These are phyloP conservation scores for Ceratoteleas bidentatus DNA, from an alignment of 1,140 invertebrate species.

Conservation along the genomic window DNA sequence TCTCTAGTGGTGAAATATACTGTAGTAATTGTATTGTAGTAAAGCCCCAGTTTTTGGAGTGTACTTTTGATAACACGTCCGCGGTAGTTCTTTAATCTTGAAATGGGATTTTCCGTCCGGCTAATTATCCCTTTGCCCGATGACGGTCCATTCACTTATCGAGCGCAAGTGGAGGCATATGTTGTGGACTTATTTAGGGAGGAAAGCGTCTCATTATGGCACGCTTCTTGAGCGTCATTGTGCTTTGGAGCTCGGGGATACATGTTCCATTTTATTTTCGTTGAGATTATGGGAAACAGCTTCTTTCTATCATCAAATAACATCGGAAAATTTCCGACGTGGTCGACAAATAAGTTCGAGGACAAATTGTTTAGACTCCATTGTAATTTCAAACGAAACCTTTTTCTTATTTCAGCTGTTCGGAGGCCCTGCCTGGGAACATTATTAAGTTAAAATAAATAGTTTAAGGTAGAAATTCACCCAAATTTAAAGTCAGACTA, in stretches of 20 bases:
- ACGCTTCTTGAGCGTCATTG: conserved; percentile 48
- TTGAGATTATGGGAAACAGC: conserved; percentile 39
- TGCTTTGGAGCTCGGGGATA: conserved; percentile 28
- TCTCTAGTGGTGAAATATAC: too few species aligned
- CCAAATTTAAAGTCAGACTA: too few species aligned
- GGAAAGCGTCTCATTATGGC: conserved; percentile 37
- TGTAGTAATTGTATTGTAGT: too few species aligned
- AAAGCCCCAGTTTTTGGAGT: too few species aligned
- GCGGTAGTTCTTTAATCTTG: conserved; percentile 16
- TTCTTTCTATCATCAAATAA: conserved; percentile 55
- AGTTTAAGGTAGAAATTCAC: too few species aligned
- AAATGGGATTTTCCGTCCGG: conserved; percentile 22
- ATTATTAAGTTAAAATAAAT: too few species aligned
- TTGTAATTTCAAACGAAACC: conserved; percentile 51
- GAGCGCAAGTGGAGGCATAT: conserved; percentile 36
- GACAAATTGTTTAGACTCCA: conserved; percentile 52
- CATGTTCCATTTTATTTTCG: conserved; percentile 50
- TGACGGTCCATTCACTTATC: conserved; percentile 29
- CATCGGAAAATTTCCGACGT: conserved; percentile 31
- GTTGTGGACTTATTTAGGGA: conserved; percentile 26
- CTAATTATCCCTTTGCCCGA: conserved; percentile 32
- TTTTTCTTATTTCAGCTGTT: too few species aligned
- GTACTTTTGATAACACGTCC: conserved; percentile 2
- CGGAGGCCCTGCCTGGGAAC: too few species aligned
- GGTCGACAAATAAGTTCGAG: conserved; percentile 45